Conservation (phyloP, 2,888 invertebrate genomes). For the Thysanoteuthis rhombus region DNA sequence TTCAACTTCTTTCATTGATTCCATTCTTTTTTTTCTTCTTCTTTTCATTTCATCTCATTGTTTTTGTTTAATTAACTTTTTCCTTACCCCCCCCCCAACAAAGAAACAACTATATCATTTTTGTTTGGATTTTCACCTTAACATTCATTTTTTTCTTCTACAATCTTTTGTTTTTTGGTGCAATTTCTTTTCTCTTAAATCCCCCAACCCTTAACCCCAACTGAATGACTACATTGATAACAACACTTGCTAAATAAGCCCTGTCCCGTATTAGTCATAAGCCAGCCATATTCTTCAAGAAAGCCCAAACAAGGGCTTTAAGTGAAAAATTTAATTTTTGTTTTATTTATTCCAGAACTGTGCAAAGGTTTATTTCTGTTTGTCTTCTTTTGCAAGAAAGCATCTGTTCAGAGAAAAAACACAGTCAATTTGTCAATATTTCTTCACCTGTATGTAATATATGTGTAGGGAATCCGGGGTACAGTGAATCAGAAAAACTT, state of each 20-base stretch:
- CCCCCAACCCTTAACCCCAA: not conserved
- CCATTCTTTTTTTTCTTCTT: not conserved
- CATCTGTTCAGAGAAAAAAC: not conserved
- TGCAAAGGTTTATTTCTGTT: not conserved
- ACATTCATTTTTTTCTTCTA: not conserved
- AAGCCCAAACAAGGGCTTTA: not conserved
- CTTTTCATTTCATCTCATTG: not conserved
- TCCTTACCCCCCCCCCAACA: not conserved
- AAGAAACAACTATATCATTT: not conserved
- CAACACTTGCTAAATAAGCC: conserved; percentile 12
- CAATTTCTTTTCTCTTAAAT: not conserved
- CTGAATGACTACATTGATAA: not conserved
- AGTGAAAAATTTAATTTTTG: not conserved
- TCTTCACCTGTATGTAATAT: no score
- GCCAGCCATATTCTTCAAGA: not conserved
- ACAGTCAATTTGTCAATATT: no score
- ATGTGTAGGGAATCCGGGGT: no score
- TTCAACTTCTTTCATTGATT: not conserved
- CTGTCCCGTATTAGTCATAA: not conserved
- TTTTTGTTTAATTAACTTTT: not conserved
- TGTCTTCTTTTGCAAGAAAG: not conserved
- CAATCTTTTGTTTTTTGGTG: not conserved
- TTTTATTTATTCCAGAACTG: not conserved
- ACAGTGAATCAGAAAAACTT: no score
- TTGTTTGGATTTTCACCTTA: not conserved